Conservation (phyloP, 1,140 invertebrate genomes). For the Drosophila nasuta region DNA sequence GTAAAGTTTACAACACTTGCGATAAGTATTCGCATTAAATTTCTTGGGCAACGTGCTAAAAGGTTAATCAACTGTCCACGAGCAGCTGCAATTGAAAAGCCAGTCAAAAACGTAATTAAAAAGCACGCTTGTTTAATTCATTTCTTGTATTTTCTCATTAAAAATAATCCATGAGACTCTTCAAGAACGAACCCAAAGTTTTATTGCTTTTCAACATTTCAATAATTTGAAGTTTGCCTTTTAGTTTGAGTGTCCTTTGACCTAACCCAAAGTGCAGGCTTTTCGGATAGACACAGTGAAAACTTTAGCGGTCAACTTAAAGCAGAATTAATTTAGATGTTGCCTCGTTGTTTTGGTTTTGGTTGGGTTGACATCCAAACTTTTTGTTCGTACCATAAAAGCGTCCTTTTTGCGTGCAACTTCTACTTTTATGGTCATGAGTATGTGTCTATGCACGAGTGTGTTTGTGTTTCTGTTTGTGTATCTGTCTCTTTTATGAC, state of each 20-base stretch:
- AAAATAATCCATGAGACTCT: conserved; percentile 28
- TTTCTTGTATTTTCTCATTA: neutral
- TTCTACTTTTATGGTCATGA: conserved; percentile 52
- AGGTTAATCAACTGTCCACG: conserved; percentile 19
- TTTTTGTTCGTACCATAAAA: conserved; percentile 45
- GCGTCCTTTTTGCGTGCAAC: conserved; percentile 52
- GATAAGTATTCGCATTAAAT: conserved; percentile 29
- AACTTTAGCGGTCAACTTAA: conserved; percentile 31
- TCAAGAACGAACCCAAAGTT: neutral
- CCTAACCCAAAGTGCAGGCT: conserved; percentile 24
- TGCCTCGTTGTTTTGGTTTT: neutral
- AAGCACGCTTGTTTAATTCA: conserved; percentile 1
- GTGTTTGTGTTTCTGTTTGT: neutral
- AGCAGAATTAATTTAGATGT: neutral
- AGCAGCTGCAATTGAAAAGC: conserved; percentile 27
- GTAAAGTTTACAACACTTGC: conserved; percentile 15
- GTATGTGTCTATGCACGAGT: conserved; percentile 11
- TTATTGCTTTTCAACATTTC: conserved; percentile 16
- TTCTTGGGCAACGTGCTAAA: neutral
- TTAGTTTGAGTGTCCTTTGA: conserved; percentile 32
- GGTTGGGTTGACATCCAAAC: conserved; percentile 26
- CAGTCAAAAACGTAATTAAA: conserved; percentile 27
- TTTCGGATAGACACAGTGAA: neutral
- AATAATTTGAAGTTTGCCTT: conserved; percentile 21
- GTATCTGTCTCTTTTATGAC: conserved; percentile 50